phyloP scores from a whole-genome alignment of 2,113 vertebrate genomes.

The Chlorocebus sabaeus region DNA sequence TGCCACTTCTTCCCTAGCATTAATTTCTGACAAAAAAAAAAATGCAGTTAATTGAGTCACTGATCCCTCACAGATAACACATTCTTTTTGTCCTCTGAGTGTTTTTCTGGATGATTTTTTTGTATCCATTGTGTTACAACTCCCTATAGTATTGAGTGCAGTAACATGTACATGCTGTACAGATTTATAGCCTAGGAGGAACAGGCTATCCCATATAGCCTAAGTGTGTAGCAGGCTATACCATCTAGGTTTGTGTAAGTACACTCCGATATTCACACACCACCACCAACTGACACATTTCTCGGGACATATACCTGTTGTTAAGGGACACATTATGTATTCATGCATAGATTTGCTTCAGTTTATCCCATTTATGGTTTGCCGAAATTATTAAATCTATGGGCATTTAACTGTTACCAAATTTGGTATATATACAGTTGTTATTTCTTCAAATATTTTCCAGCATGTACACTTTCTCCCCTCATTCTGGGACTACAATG shows the following conservation, averaged over 20 bases:
- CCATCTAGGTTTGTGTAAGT: not conserved
- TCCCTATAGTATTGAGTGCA: not conserved
- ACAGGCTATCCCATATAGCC: not conserved
- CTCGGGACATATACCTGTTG: not conserved
- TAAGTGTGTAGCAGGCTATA: not conserved
- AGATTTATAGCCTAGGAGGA: not conserved
- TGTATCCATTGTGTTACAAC: not conserved
- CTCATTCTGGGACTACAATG: not conserved
- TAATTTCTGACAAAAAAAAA: not conserved
- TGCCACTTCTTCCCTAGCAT: not conserved
- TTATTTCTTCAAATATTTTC: not conserved
- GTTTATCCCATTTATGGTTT: not conserved
- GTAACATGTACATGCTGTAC: not conserved
- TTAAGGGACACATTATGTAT: not conserved
- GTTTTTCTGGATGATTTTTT: not conserved
- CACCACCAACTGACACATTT: not conserved
- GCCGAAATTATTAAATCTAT: not conserved
- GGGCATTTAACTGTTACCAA: not conserved
- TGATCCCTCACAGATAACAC: not conserved
- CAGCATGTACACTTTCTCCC: not conserved
- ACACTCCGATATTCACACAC: not conserved
- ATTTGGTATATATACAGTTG: not conserved
- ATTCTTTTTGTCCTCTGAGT: not conserved
- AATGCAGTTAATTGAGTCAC: not conserved
- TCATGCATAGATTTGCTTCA: not conserved